Percentiles rank a stretch among this genome's conserved stretches.
Conservation (phyloP, 2,888 invertebrate species). For the Meiosimyza platycephala region DNA sequence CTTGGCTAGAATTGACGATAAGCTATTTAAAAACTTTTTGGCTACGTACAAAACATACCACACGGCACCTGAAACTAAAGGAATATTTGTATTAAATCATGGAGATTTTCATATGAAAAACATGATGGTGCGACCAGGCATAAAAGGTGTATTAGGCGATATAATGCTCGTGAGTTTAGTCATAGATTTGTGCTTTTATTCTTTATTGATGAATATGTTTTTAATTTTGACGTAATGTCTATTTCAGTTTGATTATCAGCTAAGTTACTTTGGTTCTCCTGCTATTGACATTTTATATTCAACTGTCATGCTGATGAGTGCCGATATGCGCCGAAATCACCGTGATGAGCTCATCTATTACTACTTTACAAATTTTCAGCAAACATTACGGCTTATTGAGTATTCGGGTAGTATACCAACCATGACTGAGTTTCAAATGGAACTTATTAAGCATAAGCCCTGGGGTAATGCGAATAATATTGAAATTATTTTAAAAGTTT, state of each 20-base stretch:
- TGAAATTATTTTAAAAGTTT: no score
- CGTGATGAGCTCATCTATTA: conserved; percentile 48
- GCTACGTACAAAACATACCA: no score
- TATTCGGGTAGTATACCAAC: conserved; percentile 48
- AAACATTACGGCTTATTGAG: conserved; percentile 46
- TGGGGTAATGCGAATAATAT: neutral
- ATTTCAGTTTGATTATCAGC: conserved; percentile 51
- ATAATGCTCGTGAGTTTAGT: conserved; percentile 17
- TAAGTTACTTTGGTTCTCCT: conserved; percentile 48
- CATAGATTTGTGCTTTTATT: no score
- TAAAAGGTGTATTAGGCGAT: conserved; percentile 32
- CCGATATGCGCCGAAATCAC: conserved; percentile 41
- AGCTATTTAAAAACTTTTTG: no score
- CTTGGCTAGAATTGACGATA: no score
- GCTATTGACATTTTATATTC: conserved; percentile 49
- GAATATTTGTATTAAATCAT: conserved; percentile 45
- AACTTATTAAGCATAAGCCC: conserved; percentile 17
- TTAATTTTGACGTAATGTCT: no score
- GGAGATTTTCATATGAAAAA: conserved; percentile 50
- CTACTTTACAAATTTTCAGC: conserved; percentile 49
- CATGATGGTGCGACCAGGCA: conserved; percentile 44
- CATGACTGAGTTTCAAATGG: conserved; percentile 44
- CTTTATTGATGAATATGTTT: no score
- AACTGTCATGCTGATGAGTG: conserved; percentile 47
- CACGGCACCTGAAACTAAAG: no score